Percentiles rank a stretch among this genome's conserved stretches.
Evolutionary conservation across 2,113 vertebrate species (phyloP).

Genomic region (Urocynchramus pylzowi): DNA sequence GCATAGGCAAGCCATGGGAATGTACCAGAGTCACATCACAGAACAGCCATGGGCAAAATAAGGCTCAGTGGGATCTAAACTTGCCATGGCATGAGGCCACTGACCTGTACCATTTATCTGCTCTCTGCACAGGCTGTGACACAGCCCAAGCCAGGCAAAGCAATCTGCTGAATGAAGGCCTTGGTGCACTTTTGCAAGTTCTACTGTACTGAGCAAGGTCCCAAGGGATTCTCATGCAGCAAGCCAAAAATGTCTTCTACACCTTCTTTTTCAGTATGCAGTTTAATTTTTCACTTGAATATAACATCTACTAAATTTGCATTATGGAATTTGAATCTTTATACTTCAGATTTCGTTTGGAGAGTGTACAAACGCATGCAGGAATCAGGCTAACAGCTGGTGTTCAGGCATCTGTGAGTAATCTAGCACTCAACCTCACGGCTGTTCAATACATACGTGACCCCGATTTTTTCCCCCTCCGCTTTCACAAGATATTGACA

Average conservation of each 20-base stretch:
- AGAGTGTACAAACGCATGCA: background rate
- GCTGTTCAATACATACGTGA: accelerated
- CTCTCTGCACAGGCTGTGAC: background rate
- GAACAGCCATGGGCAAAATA: accelerated
- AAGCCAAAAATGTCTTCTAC: background rate
- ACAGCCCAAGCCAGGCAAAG: background rate
- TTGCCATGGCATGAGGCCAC: accelerated
- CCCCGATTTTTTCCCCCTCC: accelerated
- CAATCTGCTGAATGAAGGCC: background rate
- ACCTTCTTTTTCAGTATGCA: background rate
- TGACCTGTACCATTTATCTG: background rate
- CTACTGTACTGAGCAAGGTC: background rate
- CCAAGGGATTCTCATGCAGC: background rate
- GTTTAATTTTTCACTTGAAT: background rate
- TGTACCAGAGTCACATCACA: background rate
- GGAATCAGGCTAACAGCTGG: background rate
- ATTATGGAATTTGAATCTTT: background rate
- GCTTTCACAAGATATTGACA: background rate
- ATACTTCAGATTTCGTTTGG: background rate
- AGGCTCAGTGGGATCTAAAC: background rate
- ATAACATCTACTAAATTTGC: background rate
- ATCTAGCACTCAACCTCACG: background rate
- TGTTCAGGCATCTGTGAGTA: background rate
- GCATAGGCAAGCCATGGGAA: background rate
- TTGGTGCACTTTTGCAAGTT: accelerated